Evolutionary conservation across 2,113 vertebrate species (phyloP), one percentile per base, ranked within the genome.

Genomic region (Cavia aperea): DNA sequence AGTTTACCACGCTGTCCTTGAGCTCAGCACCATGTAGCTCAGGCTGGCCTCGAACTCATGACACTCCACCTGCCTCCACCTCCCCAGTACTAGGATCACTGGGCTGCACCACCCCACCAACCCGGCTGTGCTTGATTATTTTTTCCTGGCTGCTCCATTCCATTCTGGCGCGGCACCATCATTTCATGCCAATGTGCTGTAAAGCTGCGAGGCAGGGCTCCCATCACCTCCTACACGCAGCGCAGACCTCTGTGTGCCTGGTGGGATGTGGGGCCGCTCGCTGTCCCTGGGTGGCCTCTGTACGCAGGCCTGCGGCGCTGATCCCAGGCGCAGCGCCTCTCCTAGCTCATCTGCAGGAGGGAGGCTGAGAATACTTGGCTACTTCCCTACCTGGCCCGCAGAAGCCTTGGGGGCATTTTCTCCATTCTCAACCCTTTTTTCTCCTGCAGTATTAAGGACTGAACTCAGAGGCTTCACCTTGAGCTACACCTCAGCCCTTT

Each of bases 341-440:
- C 68, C 36, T n/a, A 19, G 68, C 19, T 39, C 39, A 72, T 39
- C n/a, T 39, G 36, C 16, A 66, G 2, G 36, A 72, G 68, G 21
- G 21, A 75, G 72, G 72, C 18, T 62, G 81, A 66, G 33, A 36
- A 65, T 63, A 65, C 29, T 79, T 94, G 86, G 87, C 70, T 19
- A 81, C n/a, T 84, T 88, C 16, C 31, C 6, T 83, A 43, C 85
- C 49, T 95, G 13, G 78, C 88, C 31, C 21, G 39, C 43, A 83
- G 70, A 79, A 51, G 2, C 86, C 56, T 60, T 60, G 62, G 63
- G 70, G 77, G 54, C 26, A 49, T 82, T 92, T 85, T 90, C 29
- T 73, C 63, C 24, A 49, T 77, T 46, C 39, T 73, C 46, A 43
- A 4, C 9, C 10, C 26, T 73, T 58, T 58, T 58, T 58, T 58